Percentiles rank a stretch among this genome's conserved stretches.
Evolutionary conservation across 1,140 invertebrate genomes (phyloP).

Genomic region (Manduca sexta): DNA sequence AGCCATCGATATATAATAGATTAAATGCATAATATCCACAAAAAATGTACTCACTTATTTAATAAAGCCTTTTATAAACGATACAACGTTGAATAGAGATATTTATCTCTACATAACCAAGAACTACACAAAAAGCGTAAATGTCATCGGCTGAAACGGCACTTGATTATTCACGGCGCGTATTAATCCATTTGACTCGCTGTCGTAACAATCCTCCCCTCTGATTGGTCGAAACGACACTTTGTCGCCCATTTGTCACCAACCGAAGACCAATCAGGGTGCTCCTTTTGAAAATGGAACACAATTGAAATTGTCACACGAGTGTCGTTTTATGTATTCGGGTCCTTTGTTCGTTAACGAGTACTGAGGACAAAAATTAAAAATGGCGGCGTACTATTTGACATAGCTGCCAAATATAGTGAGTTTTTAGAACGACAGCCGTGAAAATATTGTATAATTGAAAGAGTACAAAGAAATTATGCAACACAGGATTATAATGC

Average conservation of each 20-base stretch:
- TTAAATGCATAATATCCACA: too few species aligned
- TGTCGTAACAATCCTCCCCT: conserved; percentile 13
- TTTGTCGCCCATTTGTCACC: conserved; percentile 69
- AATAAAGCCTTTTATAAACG: too few species aligned
- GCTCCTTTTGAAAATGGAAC: conserved; percentile 44
- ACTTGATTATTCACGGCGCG: conserved; percentile 26
- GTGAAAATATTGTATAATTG: conserved; percentile 3
- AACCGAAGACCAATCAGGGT: conserved; percentile 46
- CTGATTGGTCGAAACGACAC: conserved; percentile 38
- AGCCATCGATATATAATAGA: too few species aligned
- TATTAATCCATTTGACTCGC: conserved; percentile 18
- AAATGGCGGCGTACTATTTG: conserved; percentile 10
- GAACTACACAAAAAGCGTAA: not conserved
- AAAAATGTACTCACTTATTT: too few species aligned
- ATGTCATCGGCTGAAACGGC: conserved; percentile 23
- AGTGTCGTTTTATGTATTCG: conserved; percentile 40
- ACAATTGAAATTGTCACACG: conserved; percentile 48
- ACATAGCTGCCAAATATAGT: not conserved
- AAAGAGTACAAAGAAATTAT: conserved; percentile 17
- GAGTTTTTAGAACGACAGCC: conserved; percentile 9
- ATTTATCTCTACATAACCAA: conserved; percentile 8
- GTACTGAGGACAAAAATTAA: not conserved
- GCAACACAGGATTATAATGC: conserved; percentile 27
- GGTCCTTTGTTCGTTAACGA: not conserved
- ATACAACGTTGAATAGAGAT: not conserved